Evolutionary conservation across 1,140 invertebrate genomes (phyloP).

Genomic region (Frieseomelitta varia): DNA sequence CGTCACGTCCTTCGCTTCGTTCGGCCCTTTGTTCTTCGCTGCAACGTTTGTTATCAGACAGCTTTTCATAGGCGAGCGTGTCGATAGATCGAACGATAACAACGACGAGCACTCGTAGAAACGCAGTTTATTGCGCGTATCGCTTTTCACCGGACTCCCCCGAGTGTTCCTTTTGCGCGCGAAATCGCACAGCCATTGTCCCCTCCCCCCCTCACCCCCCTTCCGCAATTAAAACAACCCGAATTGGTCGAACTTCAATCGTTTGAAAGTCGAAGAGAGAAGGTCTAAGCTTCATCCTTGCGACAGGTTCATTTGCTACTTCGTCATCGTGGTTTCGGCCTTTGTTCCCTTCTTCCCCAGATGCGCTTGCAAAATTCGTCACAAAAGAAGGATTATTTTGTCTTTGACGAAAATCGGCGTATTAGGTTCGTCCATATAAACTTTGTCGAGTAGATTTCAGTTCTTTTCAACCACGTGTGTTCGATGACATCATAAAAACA

Average conservation of each 20-base stretch:
- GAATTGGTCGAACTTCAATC: neutral
- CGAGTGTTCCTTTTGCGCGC: neutral
- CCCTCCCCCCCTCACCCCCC: no score
- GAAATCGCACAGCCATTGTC: neutral
- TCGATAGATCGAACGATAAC: constrained; percentile 10
- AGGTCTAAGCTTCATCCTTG: neutral
- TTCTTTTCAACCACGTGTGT: no score
- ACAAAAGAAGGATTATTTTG: neutral
- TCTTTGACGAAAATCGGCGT: neutral
- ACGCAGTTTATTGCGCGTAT: neutral
- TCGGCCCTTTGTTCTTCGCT: neutral
- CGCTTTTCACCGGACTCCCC: neutral
- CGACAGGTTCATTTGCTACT: neutral
- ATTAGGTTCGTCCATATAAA: no score
- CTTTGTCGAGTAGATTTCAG: no score
- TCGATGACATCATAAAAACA: no score
- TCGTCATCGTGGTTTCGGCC: neutral
- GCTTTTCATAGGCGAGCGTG: constrained; percentile 4
- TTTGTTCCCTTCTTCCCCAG: neutral
- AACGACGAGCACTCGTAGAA: neutral
- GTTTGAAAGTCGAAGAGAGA: neutral
- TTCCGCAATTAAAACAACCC: neutral
- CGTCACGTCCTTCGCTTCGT: neutral
- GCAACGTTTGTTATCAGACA: neutral
- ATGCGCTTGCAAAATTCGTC: neutral